Conservation (phyloP, 1,140 invertebrate species). For the Eumeta japonica region DNA sequence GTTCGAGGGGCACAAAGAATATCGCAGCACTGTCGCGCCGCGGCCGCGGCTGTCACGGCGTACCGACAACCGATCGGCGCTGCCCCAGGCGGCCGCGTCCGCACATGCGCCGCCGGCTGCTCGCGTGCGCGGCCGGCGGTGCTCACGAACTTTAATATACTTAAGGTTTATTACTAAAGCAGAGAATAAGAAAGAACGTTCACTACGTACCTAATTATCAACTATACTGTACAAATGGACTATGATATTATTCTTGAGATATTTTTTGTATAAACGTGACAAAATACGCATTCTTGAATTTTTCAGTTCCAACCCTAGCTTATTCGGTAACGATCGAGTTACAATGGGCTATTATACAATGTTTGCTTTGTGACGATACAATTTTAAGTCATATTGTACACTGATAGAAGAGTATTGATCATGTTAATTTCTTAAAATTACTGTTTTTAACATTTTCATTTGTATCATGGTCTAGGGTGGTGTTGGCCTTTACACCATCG, state of each 20-base stretch:
- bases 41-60: slow-evolving; percentile 15
- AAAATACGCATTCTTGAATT: slow-evolving; percentile 48
- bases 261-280: slow-evolving; percentile 55
- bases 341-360: slow-evolving; percentile 40
- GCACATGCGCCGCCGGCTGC: slow-evolving; percentile 4
- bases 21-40: slow-evolving; percentile 43
- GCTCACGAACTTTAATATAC: slow-evolving; percentile 47
- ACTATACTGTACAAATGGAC: slow-evolving; percentile 52
- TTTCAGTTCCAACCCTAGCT: slow-evolving; percentile 35
- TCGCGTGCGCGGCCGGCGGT: slow-evolving; percentile 22
- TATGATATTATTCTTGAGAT: slow-evolving; percentile 53
- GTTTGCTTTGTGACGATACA: slow-evolving; percentile 43
- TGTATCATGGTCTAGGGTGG: neutral
- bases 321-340: slow-evolving; percentile 50
- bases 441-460: neutral
- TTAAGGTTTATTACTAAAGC: slow-evolving; percentile 41
- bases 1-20: slow-evolving; percentile 51
- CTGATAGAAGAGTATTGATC: too few species aligned
- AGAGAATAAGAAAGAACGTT: slow-evolving; percentile 38
- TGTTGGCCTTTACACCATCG: neutral
- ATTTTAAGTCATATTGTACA: slow-evolving; percentile 1
- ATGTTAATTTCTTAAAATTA: too few species aligned
- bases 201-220: slow-evolving; percentile 46
- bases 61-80: neutral
- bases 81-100: neutral